phyloP scores from a whole-genome alignment of 1,140 invertebrate species.

The Lordiphosa stackelbergi region DNA sequence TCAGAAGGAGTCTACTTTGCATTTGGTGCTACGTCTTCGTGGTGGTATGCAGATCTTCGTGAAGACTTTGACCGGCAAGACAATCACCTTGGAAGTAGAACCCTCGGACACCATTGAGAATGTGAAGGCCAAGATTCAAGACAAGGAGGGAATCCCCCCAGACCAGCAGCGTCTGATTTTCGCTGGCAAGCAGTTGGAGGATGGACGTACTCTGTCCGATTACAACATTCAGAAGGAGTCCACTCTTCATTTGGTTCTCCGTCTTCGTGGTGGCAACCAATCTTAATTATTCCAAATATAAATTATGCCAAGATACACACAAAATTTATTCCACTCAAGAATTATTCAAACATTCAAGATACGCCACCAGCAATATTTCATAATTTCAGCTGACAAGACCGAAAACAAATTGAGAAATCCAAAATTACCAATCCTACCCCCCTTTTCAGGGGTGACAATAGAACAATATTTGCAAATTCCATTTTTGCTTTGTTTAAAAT shows the following conservation, averaged over 20 bases:
- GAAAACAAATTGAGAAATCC: conserved; percentile 19
- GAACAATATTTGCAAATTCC: conserved; percentile 18
- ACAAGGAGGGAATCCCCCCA: no score
- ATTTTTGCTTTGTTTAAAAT: conserved; percentile 29
- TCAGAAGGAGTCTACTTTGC: conserved; percentile 91
- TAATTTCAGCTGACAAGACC: conserved; percentile 20
- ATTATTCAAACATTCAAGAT: conserved; percentile 10
- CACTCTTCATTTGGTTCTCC: conserved; percentile 90
- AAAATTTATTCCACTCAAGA: conserved; percentile 17
- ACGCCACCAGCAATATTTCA: conserved; percentile 10
- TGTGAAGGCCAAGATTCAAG: no score
- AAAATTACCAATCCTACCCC: conserved; percentile 19
- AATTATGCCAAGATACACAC: conserved; percentile 16
- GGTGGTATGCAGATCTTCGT: no score
- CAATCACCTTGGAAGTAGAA: no score
- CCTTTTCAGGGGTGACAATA: conserved; percentile 1
- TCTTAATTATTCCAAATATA: conserved; percentile 49
- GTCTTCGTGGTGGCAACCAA: conserved; percentile 85
- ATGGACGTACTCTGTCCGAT: conserved; percentile 87
- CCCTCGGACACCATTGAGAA: no score
- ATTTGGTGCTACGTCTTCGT: conserved; percentile 90
- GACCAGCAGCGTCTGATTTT: no score
- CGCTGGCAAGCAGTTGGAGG: no score
- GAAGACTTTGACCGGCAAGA: no score
- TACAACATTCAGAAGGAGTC: conserved; percentile 94